Percentiles rank a stretch among this genome's conserved stretches.
phyloP scores from a whole-genome alignment of 2,113 vertebrate genomes.

The Epinephelus moara region DNA sequence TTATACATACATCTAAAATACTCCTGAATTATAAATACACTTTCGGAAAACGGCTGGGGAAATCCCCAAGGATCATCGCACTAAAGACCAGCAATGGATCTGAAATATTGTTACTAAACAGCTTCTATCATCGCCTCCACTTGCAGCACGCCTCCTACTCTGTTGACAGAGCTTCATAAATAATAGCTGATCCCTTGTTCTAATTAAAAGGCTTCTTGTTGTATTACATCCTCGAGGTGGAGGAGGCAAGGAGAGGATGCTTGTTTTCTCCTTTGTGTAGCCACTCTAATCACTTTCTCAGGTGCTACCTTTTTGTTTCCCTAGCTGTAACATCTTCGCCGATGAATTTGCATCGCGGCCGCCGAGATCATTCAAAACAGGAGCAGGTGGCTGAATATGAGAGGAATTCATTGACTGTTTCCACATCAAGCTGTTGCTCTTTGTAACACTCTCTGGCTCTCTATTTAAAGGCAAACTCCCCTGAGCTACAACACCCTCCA shows the following conservation, averaged over 20 bases:
- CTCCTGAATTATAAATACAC: constrained; percentile 48
- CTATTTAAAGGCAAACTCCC: constrained; percentile 46
- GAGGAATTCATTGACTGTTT: constrained; percentile 53
- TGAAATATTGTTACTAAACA: constrained; percentile 37
- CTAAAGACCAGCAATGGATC: constrained; percentile 47
- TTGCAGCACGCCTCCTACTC: constrained; percentile 45
- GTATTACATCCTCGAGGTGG: constrained; percentile 56
- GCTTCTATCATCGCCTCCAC: constrained; percentile 48
- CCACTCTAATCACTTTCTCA: constrained; percentile 38
- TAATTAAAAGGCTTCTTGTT: constrained; percentile 77
- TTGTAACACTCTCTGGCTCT: constrained; percentile 14
- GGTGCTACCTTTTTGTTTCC: constrained; percentile 24
- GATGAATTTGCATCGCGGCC: constrained; percentile 32
- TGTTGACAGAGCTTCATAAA: constrained; percentile 65
- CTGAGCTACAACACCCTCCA: constrained; percentile 23
- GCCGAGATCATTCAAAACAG: constrained; percentile 17
- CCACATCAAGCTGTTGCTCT: constrained; percentile 35
- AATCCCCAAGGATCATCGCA: constrained; percentile 3
- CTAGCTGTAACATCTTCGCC: not conserved
- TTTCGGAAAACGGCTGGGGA: constrained; percentile 8
- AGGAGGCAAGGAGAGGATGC: constrained; percentile 34
- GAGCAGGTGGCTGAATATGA: constrained; percentile 58
- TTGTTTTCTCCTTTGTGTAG: constrained; percentile 44
- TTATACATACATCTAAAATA: constrained; percentile 53
- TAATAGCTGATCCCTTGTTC: constrained; percentile 59